phyloP scores from a whole-genome alignment of 2,797 vertebrate species.

The Margarornis squamiger region DNA sequence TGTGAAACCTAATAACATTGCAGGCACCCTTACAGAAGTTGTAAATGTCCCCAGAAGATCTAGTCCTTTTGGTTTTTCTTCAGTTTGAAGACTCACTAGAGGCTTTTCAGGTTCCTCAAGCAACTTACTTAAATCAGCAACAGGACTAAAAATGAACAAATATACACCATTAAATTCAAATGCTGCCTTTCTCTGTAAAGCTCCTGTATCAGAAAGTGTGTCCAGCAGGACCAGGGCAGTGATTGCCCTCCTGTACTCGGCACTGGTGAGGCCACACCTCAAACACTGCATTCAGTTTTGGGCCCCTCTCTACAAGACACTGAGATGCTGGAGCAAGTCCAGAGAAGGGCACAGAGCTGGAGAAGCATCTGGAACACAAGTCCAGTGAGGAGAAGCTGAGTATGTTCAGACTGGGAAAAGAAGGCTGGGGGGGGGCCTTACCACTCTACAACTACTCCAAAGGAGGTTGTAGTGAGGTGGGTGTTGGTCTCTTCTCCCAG shows the following conservation, averaged over 20 bases:
- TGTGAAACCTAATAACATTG: not conserved
- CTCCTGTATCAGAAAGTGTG: not conserved
- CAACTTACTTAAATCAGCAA: not conserved
- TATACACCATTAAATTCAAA: not conserved
- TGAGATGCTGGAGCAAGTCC: not conserved
- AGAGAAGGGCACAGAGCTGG: not conserved
- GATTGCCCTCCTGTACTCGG: not conserved
- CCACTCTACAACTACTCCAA: not conserved
- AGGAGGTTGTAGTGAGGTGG: accelerated
- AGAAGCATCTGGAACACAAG: not conserved
- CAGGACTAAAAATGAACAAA: not conserved
- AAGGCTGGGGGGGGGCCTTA: not conserved
- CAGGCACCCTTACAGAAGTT: conserved; percentile 74
- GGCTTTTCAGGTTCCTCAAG: not conserved
- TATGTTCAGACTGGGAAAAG: not conserved
- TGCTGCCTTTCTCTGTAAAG: not conserved
- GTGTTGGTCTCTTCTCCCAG: too few species aligned
- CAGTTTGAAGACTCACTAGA: not conserved
- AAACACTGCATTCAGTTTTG: not conserved
- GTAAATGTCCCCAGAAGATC: conserved; percentile 76
- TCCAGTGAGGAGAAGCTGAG: not conserved
- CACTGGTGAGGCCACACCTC: not conserved
- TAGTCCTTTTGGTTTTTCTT: conserved; percentile 66
- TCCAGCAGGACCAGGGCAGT: not conserved
- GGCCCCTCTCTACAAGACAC: not conserved